Evolutionary conservation across 1,140 invertebrate genomes (phyloP), one percentile per base, ranked within the genome.

Genomic region (Drosophila equinoxialis): DNA sequence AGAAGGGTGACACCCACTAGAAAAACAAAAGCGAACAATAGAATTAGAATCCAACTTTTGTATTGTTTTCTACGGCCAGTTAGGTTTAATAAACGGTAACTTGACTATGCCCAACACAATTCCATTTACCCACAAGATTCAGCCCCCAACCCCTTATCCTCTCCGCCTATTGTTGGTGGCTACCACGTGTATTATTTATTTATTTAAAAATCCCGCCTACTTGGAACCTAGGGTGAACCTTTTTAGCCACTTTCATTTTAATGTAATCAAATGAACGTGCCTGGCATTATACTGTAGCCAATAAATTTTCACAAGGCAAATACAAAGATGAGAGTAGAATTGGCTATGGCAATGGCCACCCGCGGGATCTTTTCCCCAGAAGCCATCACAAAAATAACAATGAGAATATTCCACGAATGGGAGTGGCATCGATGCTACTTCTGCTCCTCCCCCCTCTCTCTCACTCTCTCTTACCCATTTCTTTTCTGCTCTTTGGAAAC

Each of bases 251-350:
- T 89, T 89, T 89, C 85, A 66, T 85, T 90, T 89, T 89, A 89
- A 89, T 89, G 84, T 89, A 89, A 89, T 89, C 84, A 89, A 89
- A 89, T 89, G 84, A 89, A 89, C 84, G 84, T 89, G 84, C 85
- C 80, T 79, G 77, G 84, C 85, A 89, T 89, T 90, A 89, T 90
- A 70, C 74, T 74, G 65, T 75, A 73, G 77, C 84, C 84, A 89
- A 89, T 89, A 89, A 89, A 89, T 90, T 90, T 51, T 83, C 84
- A 90, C 69, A 65, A 73, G 80, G 81, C 79, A 85, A 85, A 85
- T 79, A 86, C 82, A 81, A 71, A 75, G 85, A 66, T 17, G 55
- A 35, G 59, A 35, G 23, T 30, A 20, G n/a, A 57, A 33, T 42
- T 13, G 48, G 41, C 45, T 23, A 51, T 23, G 45, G 45, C 45